Base-by-base conservation (phyloP, 2,888 invertebrate genomes). In the Tenthredo livida region DNA sequence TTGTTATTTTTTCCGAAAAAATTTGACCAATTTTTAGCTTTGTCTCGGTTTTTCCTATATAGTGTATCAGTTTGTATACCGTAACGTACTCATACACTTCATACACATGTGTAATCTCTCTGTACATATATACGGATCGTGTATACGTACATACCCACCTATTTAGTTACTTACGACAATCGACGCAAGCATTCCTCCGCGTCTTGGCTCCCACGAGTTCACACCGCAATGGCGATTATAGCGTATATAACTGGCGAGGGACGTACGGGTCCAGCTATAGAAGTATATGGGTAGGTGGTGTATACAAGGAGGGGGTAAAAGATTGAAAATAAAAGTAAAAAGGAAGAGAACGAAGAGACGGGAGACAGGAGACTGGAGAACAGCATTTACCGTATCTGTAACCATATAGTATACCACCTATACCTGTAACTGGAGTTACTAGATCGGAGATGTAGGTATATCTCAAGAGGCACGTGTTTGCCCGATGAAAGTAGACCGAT, bases 401-500 rank as follows among this genome's bases (percentile, higher is more conserved):
- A 50, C 37, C 40, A 40, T 61, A 17, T 58, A 37, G 37, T 58
- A 21, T 61, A 58, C 17, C 58, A 40, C 72, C 37, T 43, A 37
- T 80, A 61, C 37, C 58, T 80, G n/a, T 77, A 50, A 21, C 77
- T 77, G 80, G 80, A 61, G 58, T 58, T 80, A 80, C 80, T 80
- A 33, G 58, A 80, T 80, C 80, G 50, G 25, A 77, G 50, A 54
- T 43, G 33, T 33, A 67, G 15, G 40, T 40, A 73, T n/a, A 21
- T 73, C 72, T 43, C 40, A 17, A 17, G 29, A 67, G 84, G 84
- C 84, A 84, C 84, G 84, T 84, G 84, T 84, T 84, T 84, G 84
- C 84, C 77, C 77, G 78, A 58, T 50, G 75, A 84, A 84, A 85
- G 82, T 85, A 82, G 85, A 82, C 70, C 85, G 85, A 85, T 82